Base-by-base conservation (phyloP, 2,797 vertebrate species). In the Amphiprion clarkii region DNA sequence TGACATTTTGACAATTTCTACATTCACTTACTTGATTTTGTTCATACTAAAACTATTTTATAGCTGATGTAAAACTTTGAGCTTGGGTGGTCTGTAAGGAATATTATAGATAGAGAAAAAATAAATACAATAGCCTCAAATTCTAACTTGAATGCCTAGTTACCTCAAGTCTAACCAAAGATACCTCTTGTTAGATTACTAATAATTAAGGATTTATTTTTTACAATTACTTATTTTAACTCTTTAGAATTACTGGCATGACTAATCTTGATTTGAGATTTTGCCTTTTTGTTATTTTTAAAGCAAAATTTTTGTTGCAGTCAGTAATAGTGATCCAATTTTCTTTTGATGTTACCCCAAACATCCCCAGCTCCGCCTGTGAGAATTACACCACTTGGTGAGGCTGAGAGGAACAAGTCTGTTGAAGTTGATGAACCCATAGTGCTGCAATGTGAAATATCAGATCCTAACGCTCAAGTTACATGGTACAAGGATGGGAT, bases 401-500 rank as follows among this genome's bases (percentile, higher is more conserved):
- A 94, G 76, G 83, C 89, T 72, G 91, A 93, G 71, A 94, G 89
- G 85, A 91, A 86, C 80, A 88, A 86, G 84, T 86, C 88, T 54
- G 81, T 90, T 74, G 93, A 94, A 87, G 92, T 85, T 55, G 95
- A 88, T 67, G 85, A 91, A 74, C 77, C 93, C 77, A 63, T 92
- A 85, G 74, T 74, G 55, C 92, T 92, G 54, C 87, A 52, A 40
- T 93, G 88, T 84, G 93, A 94, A 79, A 74, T 93, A 85, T 93
- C 94, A 72, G 84, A 94, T 76, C 88, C 93, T 59, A 89, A 83
- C 0, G 86, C 86, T 72, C 77, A 87, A 71, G 92, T 95, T 60
- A 82, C 71, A 79, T 96, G 96, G 95, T 92, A 93, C 90, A 96
- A 96, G 89, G 94, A 97, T 0, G 94, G 95, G 0, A 33, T 94